Evolutionary conservation across 2,888 invertebrate species (phyloP), one percentile per base, ranked within the genome.

Genomic region (Disparrhopalites patrizii): DNA sequence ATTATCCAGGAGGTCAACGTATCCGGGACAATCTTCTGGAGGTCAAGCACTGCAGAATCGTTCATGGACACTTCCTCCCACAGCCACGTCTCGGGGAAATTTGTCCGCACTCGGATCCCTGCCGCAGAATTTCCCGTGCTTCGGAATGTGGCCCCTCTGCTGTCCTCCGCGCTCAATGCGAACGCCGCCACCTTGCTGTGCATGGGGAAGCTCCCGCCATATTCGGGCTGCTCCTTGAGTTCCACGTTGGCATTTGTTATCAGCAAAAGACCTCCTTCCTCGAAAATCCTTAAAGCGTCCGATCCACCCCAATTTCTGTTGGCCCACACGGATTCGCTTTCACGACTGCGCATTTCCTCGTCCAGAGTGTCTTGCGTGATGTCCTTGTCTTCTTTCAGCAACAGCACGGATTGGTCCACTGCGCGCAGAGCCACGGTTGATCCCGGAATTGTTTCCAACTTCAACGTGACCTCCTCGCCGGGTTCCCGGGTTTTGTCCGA

Each of bases 361-460:
- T 62, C 51, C 18, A 66, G 56, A 4, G 43, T 36, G 5, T 50
- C 43, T 31, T 56, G 62, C 10, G 52, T 62, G 8, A 69, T 62
- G 31, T 69, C 70, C 18, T 47, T 54, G 30, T 70, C 69, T 27
- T 62, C 63, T 18, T 65, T 60, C 3, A 93, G 80, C 7, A 88
- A 78, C 1, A 87, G 78, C 2, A 90, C 89, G 77, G 89, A 87
- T 79, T 92, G 87, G 79, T 96, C 96, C 3, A 92, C 87, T 0
- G 91, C 96, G 70, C 96, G 81, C 5, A 97, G 80, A 4, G 91
- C 93, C 8, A 94, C 88, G 75, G 87, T 87, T 0, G 95, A 92
- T 73, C 91, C 88, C 0, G 91, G 87, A 77, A 89, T 90, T 0
- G 95, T 88, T 27, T 84, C 82, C 15, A 95, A 86, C 3, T 85